Evolutionary conservation across 2,113 vertebrate genomes (phyloP).

Genomic region (Sander vitreus): DNA sequence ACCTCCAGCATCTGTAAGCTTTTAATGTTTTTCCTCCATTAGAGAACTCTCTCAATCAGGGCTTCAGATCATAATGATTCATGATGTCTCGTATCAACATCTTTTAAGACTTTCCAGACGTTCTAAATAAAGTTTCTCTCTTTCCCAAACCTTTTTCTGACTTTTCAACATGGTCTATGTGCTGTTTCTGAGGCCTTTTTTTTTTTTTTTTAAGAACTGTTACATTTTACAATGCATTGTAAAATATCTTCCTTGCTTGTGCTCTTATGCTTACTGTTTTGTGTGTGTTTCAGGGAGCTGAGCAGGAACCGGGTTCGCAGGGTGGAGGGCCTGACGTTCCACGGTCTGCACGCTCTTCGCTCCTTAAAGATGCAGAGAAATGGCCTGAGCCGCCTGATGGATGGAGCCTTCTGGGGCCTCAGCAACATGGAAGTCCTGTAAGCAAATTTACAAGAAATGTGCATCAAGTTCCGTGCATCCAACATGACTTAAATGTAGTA

Average conservation of each 20-base stretch:
- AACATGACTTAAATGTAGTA: fast-evolving
- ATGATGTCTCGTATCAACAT: not conserved
- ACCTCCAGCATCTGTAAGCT: conserved; percentile 94
- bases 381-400: conserved; percentile 91
- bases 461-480: not conserved
- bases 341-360: conserved; percentile 91
- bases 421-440: conserved; percentile 95
- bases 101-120: not conserved
- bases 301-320: conserved; percentile 93
- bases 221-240: too few species aligned
- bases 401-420: conserved; percentile 97
- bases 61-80: not conserved
- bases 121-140: too few species aligned
- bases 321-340: conserved; percentile 94
- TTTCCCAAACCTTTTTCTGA: not conserved
- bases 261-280: not conserved
- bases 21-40: not conserved
- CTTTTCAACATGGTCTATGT: not conserved
- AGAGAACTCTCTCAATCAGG: not conserved
- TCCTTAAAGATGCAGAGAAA: conserved; percentile 94
- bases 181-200: not conserved
- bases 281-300: conserved; percentile 86
- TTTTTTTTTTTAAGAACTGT: not conserved
- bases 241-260: not conserved
- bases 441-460: conserved; percentile 62